A percentile compares a stretch with the other conserved stretches of the same genome.
These are phyloP conservation scores for Plagodis pulveraria DNA, from an alignment of 2,888 invertebrate genomes.

Conservation along the genomic window DNA sequence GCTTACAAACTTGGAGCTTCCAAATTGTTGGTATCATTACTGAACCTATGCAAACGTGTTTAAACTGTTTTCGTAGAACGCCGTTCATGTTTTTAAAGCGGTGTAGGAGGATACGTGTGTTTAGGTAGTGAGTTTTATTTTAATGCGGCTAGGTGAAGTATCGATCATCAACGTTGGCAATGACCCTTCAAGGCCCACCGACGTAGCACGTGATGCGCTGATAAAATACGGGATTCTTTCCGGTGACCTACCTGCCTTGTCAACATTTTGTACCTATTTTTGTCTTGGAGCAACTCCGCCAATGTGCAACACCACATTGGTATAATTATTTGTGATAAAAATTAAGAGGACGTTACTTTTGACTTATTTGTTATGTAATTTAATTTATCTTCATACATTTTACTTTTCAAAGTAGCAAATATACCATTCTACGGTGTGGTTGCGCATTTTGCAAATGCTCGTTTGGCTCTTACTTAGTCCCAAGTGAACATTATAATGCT, in stretches of 20 bases:
- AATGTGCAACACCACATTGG: too few relatives aligned
- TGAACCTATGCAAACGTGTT: slow-evolving; percentile 23
- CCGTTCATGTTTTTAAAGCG: slow-evolving; percentile 16
- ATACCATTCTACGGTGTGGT: too few relatives aligned
- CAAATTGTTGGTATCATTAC: slow-evolving; percentile 21
- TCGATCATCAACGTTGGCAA: slow-evolving; percentile 66
- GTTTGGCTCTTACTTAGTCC: too few relatives aligned
- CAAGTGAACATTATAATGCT: too few relatives aligned
- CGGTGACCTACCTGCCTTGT: slow-evolving; percentile 15
- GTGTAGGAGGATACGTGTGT: slow-evolving; percentile 23
- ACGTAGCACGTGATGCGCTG: slow-evolving; percentile 32
- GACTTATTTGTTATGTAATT: too few relatives aligned
- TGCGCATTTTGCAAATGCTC: too few relatives aligned
- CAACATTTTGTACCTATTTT: slow-evolving; percentile 4
- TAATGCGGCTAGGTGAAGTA: slow-evolving; percentile 57
- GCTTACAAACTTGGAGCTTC: slow-evolving; percentile 6
- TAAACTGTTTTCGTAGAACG: slow-evolving; percentile 20
- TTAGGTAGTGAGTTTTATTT: slow-evolving; percentile 34
- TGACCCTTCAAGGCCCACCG: slow-evolving; percentile 66
- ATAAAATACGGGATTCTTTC: slow-evolving; percentile 19
- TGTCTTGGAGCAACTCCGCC: not conserved
- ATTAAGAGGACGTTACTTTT: too few relatives aligned
- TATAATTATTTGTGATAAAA: too few relatives aligned
- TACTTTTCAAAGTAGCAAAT: too few relatives aligned
- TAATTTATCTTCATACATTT: too few relatives aligned